Evolutionary conservation across 2,113 vertebrate genomes (phyloP), one percentile per base, ranked within the genome.

Genomic region (Indri indri): DNA sequence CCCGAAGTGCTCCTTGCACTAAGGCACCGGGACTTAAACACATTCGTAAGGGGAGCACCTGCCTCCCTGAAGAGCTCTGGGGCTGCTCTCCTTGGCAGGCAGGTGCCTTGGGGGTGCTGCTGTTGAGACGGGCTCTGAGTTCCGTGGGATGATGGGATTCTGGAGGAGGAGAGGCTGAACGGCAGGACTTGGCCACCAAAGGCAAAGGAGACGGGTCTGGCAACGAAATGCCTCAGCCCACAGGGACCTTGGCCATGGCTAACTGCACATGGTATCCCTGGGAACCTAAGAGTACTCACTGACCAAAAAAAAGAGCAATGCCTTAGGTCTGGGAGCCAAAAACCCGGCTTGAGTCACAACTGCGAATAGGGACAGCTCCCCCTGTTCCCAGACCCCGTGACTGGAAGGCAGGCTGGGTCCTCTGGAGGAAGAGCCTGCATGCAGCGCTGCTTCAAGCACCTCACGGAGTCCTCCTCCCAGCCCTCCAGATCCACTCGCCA

Each of bases 111-210:
- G 17, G 8, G 27, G 3, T 1, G 17, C 32, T 30, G 61, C 37
- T 16, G 0, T 4, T 3, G 61, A 61, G 27, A 47, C 0, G 40
- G 6, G 18, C 68, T 9, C 45, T 3, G 1, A 5, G 1, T 23
- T 34, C 40, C 10, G 2, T 1, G 0, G 34, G 50, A 13, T 0
- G 20, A 10, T 0, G 4, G 77, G 59, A 11, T 37, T 32, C 77
- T 5, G 1, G 10, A 61, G 8, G 11, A 76, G 42, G 9, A 25
- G 61, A 76, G 52, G 25, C 20, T 66, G 4, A 7, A 17, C 0
- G 5, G 47, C 71, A 30, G 42, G 42, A 23, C 23, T 0, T 16
- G 25, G 42, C 18, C 61, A 34, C 34, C 16, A 52, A 25, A 32
- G 30, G 34, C 22, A 11, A 54, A 5, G 17, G 17, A 14, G 2